phyloP scores from a whole-genome alignment of 2,113 vertebrate genomes.

The Coptodon rendalli region DNA sequence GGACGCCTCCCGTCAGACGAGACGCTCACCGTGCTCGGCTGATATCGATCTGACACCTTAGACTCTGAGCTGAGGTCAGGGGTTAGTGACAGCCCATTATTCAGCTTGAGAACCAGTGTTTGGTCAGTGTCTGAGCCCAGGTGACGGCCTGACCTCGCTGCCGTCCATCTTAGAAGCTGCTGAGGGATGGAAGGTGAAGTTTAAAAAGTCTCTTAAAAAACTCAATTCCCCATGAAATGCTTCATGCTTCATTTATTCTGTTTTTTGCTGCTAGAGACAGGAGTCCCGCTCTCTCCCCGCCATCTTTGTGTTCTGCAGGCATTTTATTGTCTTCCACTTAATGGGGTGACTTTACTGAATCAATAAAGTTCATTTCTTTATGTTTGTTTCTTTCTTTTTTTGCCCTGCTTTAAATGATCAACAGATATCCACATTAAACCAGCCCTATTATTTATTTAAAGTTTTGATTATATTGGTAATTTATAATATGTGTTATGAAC shows the following conservation, averaged over 20 bases:
- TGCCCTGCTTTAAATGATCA: background rate
- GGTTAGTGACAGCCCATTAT: slow-evolving; percentile 68
- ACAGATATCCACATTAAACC: background rate
- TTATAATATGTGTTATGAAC: background rate
- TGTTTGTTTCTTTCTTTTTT: background rate
- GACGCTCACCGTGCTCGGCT: background rate
- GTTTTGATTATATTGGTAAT: background rate
- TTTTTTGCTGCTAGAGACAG: background rate
- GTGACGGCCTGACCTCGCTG: slow-evolving; percentile 46
- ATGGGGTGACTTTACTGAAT: background rate
- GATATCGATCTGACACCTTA: slow-evolving; percentile 60
- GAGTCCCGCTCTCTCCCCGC: background rate
- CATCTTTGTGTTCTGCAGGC: background rate
- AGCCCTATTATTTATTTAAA: background rate
- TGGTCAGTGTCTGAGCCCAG: slow-evolving; percentile 43
- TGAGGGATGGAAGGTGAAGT: slow-evolving; percentile 37
- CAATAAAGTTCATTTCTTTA: background rate
- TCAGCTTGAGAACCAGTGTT: slow-evolving; percentile 59
- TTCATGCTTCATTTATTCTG: background rate
- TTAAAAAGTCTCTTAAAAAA: slow-evolving; percentile 1
- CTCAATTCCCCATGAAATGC: background rate
- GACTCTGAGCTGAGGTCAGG: slow-evolving; percentile 57
- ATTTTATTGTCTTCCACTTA: background rate
- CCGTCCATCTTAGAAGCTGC: slow-evolving; percentile 50
- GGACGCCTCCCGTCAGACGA: background rate